Base-by-base conservation (phyloP, 2,113 vertebrate species). In the Coracopsis vasa region DNA sequence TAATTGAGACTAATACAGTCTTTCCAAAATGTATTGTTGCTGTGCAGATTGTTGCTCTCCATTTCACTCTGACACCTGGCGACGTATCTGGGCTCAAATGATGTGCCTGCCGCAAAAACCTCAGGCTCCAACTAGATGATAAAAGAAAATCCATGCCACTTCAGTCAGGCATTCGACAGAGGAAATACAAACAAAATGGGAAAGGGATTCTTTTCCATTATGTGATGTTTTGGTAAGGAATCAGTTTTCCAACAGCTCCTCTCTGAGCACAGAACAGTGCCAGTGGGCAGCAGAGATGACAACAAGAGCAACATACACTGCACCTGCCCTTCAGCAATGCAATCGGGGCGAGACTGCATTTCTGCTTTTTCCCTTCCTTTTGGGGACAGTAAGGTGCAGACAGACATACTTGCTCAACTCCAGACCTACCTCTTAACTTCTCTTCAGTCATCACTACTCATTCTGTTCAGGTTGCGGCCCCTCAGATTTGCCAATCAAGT, bases 1-100 rank as follows among this genome's bases (percentile, higher is more conserved):
- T 74, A 93, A 94, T 95, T 88, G 94, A 96, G 64, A 70, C 31
- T 53, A 83, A 69, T 33, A 20, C 23, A 61, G 41, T 23, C 24
- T 79, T 78, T 78, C 51, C 73, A 77, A 16, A 65, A 8, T 9
- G 16, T 53, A 78, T 74, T 94, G 47, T 31, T 89, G 69, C 74
- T 61, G 45, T 72, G 27, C 41, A 70, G 80, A 60, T 28, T 27
- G 6, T 20, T 19, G 9, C 13, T 44, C 27, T 78, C 20, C 42
- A 11, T 71, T 90, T 86, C 29, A 50, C 42, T 41, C 45, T 70
- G 33, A 23, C 27, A n/a, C 25, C 37, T 58, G 18, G 16, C 1
- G 0, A 54, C 5, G 4, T 53, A 53, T 33, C 41, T 54, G 51
- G 39, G 39, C n/a, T 79, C 39, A 73, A 14, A 69, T 5, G 6